These are phyloP conservation scores for Boulengerochromis microlepis DNA, from an alignment of 2,113 vertebrate genomes.

Conservation along the genomic window DNA sequence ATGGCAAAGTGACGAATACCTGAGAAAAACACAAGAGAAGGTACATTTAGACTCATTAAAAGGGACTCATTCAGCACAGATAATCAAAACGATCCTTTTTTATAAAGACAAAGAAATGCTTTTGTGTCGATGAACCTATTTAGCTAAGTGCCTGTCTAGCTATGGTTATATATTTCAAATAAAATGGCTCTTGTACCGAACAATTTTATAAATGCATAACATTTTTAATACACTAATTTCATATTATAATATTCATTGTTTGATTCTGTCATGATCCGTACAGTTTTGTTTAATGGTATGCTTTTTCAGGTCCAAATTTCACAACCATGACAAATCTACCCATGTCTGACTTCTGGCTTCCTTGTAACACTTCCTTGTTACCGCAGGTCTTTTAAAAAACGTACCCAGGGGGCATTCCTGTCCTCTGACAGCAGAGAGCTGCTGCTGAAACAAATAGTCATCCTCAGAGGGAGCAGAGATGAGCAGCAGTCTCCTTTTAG, in stretches of 20 bases:
- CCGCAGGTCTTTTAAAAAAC: background rate
- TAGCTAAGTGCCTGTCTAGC: background rate
- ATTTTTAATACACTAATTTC: background rate
- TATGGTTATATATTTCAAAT: background rate
- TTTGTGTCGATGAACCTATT: background rate
- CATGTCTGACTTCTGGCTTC: background rate
- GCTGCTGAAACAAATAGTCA: constrained; percentile 74
- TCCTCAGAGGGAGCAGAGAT: constrained; percentile 71
- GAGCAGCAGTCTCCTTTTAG: constrained; percentile 72
- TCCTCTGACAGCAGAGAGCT: constrained; percentile 66
- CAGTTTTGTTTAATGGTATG: background rate
- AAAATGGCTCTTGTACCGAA: too few relatives aligned
- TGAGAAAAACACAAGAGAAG: constrained; percentile 5
- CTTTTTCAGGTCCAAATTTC: background rate
- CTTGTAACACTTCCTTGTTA: background rate
- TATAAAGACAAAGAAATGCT: background rate
- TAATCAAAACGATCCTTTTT: background rate
- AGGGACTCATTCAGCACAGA: background rate
- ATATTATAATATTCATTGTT: background rate
- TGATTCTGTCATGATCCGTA: background rate
- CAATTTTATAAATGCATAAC: background rate
- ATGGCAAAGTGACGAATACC: constrained; percentile 77
- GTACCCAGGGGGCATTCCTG: constrained; percentile 73
- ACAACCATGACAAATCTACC: background rate
- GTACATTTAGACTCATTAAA: background rate